phyloP scores from a whole-genome alignment of 2,797 vertebrate genomes.

The Vespertilio murinus region DNA sequence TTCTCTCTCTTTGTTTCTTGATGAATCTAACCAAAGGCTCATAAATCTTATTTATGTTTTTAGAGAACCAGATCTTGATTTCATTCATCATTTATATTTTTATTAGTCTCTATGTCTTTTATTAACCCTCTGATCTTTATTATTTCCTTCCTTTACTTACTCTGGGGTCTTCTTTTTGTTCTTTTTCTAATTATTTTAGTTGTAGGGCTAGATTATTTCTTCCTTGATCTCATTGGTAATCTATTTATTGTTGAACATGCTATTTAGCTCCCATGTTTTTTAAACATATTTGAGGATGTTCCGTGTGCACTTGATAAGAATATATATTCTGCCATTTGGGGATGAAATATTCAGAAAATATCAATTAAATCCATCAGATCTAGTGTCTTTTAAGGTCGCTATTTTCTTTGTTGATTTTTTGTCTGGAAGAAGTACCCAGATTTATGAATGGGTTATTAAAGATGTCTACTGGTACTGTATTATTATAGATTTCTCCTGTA shows the following conservation, averaged over 20 bases:
- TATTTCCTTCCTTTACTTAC: neutral
- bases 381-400: neutral
- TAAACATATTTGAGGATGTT: neutral
- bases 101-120: neutral
- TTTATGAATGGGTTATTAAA: neutral
- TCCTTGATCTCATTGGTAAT: neutral
- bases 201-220: neutral
- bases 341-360: neutral
- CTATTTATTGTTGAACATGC: neutral
- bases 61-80: neutral
- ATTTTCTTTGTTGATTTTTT: neutral
- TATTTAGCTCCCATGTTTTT: neutral
- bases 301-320: neutral
- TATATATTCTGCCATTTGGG: neutral
- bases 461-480: neutral
- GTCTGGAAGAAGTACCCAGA: neutral
- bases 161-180: neutral
- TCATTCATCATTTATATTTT: neutral
- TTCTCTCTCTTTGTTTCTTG: neutral
- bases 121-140: neutral
- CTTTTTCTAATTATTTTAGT: neutral
- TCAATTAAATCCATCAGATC: neutral
- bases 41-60: neutral
- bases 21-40: neutral
- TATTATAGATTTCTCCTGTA: neutral